Evolutionary conservation across 2,888 invertebrate genomes (phyloP).

Genomic region (Penaeus monodon): DNA sequence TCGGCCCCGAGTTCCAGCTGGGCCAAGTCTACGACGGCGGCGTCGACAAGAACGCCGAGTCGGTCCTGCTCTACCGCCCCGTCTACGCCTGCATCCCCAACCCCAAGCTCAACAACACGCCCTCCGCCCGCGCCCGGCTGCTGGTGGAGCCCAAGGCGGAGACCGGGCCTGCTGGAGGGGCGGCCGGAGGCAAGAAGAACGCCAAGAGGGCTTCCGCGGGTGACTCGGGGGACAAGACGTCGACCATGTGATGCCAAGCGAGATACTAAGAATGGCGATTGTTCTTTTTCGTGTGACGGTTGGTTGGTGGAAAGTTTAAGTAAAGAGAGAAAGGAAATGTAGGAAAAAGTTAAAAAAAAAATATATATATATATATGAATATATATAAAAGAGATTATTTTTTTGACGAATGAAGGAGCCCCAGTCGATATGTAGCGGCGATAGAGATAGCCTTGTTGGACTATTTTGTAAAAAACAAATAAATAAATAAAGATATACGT

Average conservation of each 20-base stretch:
- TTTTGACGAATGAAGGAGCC: too few species aligned
- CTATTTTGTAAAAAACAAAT: too few species aligned
- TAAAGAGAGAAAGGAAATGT: too few species aligned
- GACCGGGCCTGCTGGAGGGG: neutral
- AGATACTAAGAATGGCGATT: slow-evolving; percentile 1
- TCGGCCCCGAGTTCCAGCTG: slow-evolving; percentile 82
- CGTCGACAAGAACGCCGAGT: slow-evolving; percentile 70
- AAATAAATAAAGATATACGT: too few species aligned
- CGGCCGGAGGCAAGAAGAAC: neutral
- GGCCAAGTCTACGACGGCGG: slow-evolving; percentile 84
- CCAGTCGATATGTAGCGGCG: too few species aligned
- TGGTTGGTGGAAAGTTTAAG: neutral
- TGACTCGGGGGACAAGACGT: slow-evolving; percentile 29
- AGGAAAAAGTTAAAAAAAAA: too few species aligned
- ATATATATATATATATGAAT: too few species aligned
- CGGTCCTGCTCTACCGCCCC: slow-evolving; percentile 78
- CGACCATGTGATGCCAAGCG: slow-evolving; percentile 46
- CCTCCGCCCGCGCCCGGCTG: slow-evolving; percentile 24
- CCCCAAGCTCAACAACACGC: slow-evolving; percentile 45
- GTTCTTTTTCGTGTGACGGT: neutral
- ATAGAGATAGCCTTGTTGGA: too few species aligned
- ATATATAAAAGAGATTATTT: too few species aligned
- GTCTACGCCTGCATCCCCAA: slow-evolving; percentile 71
- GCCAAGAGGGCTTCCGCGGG: neutral
- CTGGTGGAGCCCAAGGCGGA: slow-evolving; percentile 7